Percentiles rank a stretch among this genome's conserved stretches.
phyloP scores from a whole-genome alignment of 2,113 vertebrate genomes.

The Garra rufa region DNA sequence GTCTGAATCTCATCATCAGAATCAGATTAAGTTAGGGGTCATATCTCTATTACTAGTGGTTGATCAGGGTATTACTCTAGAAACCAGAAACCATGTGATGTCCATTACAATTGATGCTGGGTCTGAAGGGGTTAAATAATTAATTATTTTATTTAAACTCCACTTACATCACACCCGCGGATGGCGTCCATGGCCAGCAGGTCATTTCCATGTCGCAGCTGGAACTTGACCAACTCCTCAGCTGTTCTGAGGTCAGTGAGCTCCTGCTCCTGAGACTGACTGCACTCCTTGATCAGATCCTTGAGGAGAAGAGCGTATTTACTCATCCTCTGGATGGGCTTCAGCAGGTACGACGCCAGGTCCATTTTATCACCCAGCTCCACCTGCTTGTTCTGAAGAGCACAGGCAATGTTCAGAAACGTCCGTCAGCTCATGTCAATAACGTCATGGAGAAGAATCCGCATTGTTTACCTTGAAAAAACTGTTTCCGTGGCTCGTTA shows the following conservation, averaged over 20 bases:
- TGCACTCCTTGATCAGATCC: slow-evolving; percentile 94
- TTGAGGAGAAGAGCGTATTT: slow-evolving; percentile 93
- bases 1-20: background rate
- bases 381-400: slow-evolving; percentile 86
- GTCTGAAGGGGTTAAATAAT: too few relatives aligned
- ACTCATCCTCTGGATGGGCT: slow-evolving; percentile 97
- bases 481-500: slow-evolving; percentile 81
- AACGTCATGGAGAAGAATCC: background rate
- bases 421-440: background rate
- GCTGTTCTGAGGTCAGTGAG: slow-evolving; percentile 85
- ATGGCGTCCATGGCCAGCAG: slow-evolving; percentile 97
- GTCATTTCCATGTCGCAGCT: slow-evolving; percentile 94
- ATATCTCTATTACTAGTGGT: background rate
- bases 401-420: background rate
- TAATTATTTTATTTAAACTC: too few relatives aligned
- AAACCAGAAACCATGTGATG: too few relatives aligned
- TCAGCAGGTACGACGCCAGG: slow-evolving; percentile 93
- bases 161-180: slow-evolving; percentile 89
- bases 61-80: too few relatives aligned
- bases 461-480: slow-evolving; percentile 82
- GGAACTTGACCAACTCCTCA: slow-evolving; percentile 93
- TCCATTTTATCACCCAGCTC: slow-evolving; percentile 94
- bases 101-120: too few relatives aligned
- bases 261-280: slow-evolving; percentile 85
- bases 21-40: background rate